These are phyloP conservation scores for Cygnus atratus DNA, from an alignment of 2,113 vertebrate genomes.

Conservation along the genomic window DNA sequence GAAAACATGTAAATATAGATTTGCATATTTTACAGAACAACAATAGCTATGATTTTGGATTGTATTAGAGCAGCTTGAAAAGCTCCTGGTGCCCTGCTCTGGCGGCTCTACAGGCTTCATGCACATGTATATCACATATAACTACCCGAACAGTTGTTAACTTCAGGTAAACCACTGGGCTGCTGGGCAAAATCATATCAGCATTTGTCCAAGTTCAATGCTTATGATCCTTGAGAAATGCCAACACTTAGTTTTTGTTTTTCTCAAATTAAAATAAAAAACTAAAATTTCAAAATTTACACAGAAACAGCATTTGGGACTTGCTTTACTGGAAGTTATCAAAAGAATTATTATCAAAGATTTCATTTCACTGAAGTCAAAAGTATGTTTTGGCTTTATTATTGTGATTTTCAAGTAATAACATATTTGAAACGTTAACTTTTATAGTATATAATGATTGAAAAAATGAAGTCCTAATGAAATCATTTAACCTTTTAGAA, in stretches of 20 bases:
- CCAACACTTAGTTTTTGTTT: background rate
- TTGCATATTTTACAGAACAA: background rate
- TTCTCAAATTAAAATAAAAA: background rate
- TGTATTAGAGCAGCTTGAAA: background rate
- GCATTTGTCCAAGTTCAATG: background rate
- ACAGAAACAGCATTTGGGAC: background rate
- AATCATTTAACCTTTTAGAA: constrained; percentile 49
- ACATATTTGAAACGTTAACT: background rate
- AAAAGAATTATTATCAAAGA: constrained; percentile 1
- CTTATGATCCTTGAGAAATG: background rate
- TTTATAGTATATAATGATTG: background rate
- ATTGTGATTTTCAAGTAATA: constrained; percentile 1
- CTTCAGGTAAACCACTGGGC: background rate
- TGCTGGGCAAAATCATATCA: background rate
- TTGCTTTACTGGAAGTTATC: background rate
- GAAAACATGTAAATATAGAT: background rate
- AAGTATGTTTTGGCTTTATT: constrained; percentile 14
- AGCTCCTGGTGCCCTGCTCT: background rate
- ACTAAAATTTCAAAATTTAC: background rate
- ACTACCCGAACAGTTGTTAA: background rate
- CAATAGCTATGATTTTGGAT: background rate
- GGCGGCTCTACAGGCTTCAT: background rate
- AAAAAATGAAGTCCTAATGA: background rate
- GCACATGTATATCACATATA: background rate
- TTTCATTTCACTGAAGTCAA: background rate